Percentiles rank a stretch among this genome's conserved stretches.
Evolutionary conservation across 1,140 invertebrate genomes (phyloP).

Genomic region (Drosophila lowei): DNA sequence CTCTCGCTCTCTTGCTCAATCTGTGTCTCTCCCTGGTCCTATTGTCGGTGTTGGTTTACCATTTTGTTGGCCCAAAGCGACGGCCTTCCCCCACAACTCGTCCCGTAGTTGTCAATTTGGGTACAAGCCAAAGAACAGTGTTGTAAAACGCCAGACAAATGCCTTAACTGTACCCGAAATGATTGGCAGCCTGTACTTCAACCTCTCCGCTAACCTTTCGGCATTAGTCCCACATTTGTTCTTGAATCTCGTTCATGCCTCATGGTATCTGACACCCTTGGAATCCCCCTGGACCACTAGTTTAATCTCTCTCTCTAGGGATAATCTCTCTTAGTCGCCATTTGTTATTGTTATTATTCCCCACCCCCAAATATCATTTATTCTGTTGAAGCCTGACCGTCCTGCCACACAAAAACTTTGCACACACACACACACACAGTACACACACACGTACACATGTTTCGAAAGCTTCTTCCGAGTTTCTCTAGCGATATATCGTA

Average conservation of each 20-base stretch:
- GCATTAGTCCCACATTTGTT: constrained; percentile 4
- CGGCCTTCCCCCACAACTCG: constrained; percentile 9
- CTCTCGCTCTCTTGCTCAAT: constrained; percentile 22
- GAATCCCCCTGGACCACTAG: constrained; percentile 2
- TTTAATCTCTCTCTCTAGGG: constrained; percentile 22
- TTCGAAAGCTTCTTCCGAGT: constrained; percentile 42
- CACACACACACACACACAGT: constrained; percentile 6
- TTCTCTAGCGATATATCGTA: constrained; percentile 40
- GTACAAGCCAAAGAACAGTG: constrained; percentile 4
- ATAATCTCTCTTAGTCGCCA: constrained; percentile 39
- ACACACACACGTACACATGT: constrained; percentile 28
- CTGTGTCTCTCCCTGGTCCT: constrained; percentile 31
- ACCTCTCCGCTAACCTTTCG: constrained; percentile 15
- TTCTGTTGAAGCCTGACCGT: constrained; percentile 24
- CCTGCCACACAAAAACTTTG: too few species aligned
- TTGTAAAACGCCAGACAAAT: too few species aligned
- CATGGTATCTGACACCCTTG: constrained; percentile 29
- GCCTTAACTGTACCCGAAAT: too few species aligned
- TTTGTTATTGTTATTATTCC: constrained; percentile 22
- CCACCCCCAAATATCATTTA: constrained; percentile 30
- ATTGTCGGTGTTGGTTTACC: constrained; percentile 66
- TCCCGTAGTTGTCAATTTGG: constrained; percentile 35
- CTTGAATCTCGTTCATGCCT: constrained; percentile 23
- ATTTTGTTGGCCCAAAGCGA: constrained; percentile 34
- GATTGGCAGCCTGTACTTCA: constrained; percentile 24